These are phyloP conservation scores for Heteractis magnifica DNA, from an alignment of 92 coral and sea anemone genomes.

Conservation along the genomic window DNA sequence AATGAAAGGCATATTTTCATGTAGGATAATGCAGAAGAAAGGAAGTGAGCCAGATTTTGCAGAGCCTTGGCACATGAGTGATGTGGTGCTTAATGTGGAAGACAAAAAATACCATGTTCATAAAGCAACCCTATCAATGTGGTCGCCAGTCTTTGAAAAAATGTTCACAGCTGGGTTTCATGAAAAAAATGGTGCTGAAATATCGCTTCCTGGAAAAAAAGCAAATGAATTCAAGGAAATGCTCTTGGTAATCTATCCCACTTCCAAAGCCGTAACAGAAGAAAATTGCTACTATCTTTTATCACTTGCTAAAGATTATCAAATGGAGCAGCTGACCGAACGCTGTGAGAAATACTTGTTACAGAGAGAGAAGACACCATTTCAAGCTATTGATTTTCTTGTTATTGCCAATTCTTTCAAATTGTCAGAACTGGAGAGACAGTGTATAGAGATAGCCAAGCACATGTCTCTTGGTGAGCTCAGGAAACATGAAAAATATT, in stretches of 20 bases:
- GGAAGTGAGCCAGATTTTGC: constrained; percentile 72
- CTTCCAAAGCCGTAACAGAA: constrained; percentile 65
- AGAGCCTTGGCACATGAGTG: constrained; percentile 84
- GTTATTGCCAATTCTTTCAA: constrained; percentile 52
- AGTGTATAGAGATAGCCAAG: constrained; percentile 75
- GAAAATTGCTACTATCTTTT: constrained; percentile 67
- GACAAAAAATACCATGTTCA: constrained; percentile 74
- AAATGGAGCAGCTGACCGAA: constrained; percentile 79
- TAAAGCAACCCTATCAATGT: constrained; percentile 73
- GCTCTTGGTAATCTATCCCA: constrained; percentile 72
- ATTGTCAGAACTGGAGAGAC: constrained; percentile 59
- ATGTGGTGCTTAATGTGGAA: constrained; percentile 55
- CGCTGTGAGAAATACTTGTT: constrained; percentile 69
- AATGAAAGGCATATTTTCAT: too few relatives aligned
- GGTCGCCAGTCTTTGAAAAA: constrained; percentile 86
- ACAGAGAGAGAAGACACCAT: constrained; percentile 67
- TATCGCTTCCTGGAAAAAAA: constrained; percentile 61
- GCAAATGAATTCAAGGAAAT: constrained; percentile 69
- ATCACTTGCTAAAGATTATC: constrained; percentile 69
- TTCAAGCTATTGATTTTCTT: constrained; percentile 72
- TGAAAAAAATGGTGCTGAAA: constrained; percentile 58
- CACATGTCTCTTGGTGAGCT: constrained; percentile 65
- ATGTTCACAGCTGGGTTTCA: constrained; percentile 52
- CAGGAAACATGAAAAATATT: constrained; percentile 61
- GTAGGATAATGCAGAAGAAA: constrained; percentile 62